Conservation (phyloP, 2,888 invertebrate genomes). For the Acrocyrtus sp. region DNA sequence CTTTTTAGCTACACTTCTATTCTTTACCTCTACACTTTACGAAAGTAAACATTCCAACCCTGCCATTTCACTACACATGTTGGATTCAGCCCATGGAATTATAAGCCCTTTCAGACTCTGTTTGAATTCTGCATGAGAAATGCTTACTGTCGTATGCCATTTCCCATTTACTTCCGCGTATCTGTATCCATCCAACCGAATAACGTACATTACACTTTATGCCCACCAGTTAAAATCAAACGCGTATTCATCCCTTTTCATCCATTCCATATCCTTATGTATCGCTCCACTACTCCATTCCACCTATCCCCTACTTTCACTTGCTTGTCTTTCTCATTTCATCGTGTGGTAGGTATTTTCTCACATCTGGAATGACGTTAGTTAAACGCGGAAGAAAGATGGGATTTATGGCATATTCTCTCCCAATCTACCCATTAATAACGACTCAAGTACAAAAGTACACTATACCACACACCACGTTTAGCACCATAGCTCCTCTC, state of each 20-base stretch:
- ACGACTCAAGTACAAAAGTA: not conserved
- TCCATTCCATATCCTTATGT: not conserved
- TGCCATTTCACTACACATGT: too few species aligned
- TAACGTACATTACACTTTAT: conserved; percentile 35
- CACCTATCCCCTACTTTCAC: not conserved
- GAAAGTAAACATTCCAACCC: too few species aligned
- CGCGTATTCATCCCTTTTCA: not conserved
- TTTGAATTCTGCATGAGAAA: not conserved
- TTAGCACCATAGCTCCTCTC: not conserved
- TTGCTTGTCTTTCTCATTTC: not conserved
- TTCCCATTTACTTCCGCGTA: not conserved
- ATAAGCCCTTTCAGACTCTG: not conserved
- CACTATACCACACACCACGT: not conserved
- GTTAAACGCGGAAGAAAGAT: conserved; percentile 44
- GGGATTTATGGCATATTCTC: conserved; percentile 42
- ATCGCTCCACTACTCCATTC: not conserved
- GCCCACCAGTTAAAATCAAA: conserved; percentile 35
- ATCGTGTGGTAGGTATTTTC: not conserved
- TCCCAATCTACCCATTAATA: not conserved
- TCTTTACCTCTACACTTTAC: too few species aligned
- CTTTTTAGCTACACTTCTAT: too few species aligned
- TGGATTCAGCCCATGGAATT: too few species aligned
- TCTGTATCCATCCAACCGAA: conserved; percentile 12
- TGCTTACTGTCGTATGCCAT: not conserved
- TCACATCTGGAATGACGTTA: conserved; percentile 17